Evolutionary conservation across 92 coral and sea anemone species (phyloP).

Genomic region (Bergia sp.): DNA sequence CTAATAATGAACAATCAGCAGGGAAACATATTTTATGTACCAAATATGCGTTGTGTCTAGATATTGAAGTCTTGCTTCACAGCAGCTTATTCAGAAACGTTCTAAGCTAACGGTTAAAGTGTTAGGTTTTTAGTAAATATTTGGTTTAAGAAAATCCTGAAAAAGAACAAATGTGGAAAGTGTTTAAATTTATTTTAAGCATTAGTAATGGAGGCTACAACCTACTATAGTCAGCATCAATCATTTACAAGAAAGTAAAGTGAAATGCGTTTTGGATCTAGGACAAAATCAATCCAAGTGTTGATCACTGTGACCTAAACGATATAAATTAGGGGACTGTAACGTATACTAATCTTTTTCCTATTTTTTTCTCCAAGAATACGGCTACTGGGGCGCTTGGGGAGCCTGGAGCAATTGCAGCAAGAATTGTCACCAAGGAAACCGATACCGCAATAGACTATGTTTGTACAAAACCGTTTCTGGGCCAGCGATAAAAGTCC

Average conservation of each 20-base stretch:
- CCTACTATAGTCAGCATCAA: background rate
- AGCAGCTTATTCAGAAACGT: background rate
- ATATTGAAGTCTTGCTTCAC: too few relatives aligned
- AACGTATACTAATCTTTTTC: background rate
- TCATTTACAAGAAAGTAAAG: background rate
- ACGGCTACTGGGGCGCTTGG: slow-evolving; percentile 43
- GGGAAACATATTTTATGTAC: too few relatives aligned
- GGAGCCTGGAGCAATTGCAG: slow-evolving; percentile 30
- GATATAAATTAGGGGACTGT: too few relatives aligned
- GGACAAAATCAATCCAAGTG: too few relatives aligned
- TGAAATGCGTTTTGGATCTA: background rate
- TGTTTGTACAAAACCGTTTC: background rate
- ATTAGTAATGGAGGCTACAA: background rate
- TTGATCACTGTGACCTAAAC: too few relatives aligned
- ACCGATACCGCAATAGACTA: background rate
- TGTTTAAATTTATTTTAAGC: background rate
- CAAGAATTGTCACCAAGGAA: slow-evolving; percentile 39
- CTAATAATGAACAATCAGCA: too few relatives aligned
- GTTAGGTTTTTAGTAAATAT: background rate
- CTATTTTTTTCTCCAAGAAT: background rate
- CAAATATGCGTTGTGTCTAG: too few relatives aligned
- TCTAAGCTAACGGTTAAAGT: background rate
- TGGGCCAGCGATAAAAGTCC: background rate
- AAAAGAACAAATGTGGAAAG: background rate
- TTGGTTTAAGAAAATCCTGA: background rate